Base-by-base conservation (phyloP, 2,797 vertebrate genomes). In the Pyrocephalus nanus region DNA sequence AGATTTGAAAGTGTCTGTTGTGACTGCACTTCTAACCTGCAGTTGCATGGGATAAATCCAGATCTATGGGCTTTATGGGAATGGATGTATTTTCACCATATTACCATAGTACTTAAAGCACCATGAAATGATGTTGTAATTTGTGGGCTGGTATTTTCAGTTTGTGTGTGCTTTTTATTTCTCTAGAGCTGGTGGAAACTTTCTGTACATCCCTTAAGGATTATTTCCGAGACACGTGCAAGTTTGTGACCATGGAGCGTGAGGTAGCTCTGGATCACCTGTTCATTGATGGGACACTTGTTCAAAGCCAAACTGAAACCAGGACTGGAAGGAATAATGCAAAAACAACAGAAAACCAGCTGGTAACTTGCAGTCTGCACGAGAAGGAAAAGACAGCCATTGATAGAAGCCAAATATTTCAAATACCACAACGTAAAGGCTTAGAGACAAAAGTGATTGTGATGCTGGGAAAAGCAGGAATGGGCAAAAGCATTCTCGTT, bases 401-500 rank as follows among this genome's bases (percentile, higher is more conserved):
- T 61, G 82, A 90, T 8, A 96, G 89, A 61, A 97, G 70, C 9
- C 97, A 98, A 90, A 97, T 99, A 84, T 98, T 99, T 95, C 84
- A 97, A 21, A 29, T 88, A 4, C 65, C 86, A 2, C 81, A 74
- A n/a, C 80, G 26, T 93, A 96, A 89, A 74, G 94, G 91, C 4
- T 97, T 96, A 43, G 97, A 98, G 29, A 98, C 98, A 43, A 97
- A 92, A 17, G 98, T 98, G 60, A 95, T 99, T 8, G 92, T 98
- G 32, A 85, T 99, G 14, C 93, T 99, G 30, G 99, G 98, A 34
- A 98, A 98, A 79, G 98, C 98, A 0, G 98, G 99, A 36, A 98
- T 98, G 94, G 99, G 99, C 10, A 99, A 99, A 97, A 99, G 98
- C 64, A 97, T 97, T 12, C 97, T 99, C 42, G 96, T 98, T 67